Base-by-base conservation (phyloP, 2,113 vertebrate genomes). In the Choloepus hoffmanni region DNA sequence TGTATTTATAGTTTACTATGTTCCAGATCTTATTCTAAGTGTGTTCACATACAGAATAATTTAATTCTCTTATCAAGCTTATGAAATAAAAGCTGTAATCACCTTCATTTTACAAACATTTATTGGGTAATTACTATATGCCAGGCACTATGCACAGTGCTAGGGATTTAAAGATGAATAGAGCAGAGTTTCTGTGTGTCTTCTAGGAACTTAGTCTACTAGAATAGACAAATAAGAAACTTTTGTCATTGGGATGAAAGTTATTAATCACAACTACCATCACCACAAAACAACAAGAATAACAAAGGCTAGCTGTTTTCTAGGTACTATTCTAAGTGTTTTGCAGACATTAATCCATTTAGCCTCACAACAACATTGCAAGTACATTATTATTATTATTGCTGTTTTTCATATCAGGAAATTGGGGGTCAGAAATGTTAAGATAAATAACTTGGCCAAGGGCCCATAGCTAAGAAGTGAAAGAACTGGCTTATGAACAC, bases 351-450 rank as follows among this genome's bases (percentile, higher is more conserved):
- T 53, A 53, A 95, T 11, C 96, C 43, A 78, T 95, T 92, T 85
- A 45, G 53, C 28, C 45, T 86, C 0, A 0, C 30, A 87, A 63
- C 16, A 65, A 30, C 16, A 16, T 50, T 15, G 36, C 26, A 50
- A 85, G 53, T 53, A 72, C 76, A 89, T 58, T 70, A 55, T 91
- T 76, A 7, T 0, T 36, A 23, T 33, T 1, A 45, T 94, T 76
- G 36, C 0, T 60, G 83, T 85, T 76, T 95, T 77, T 96, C 50
- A 68, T 28, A 65, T 88, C 24, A 89, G 65, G 48, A 89, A 86
- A 65, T 5, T 28, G 76, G 21, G 15, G 43, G 15, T 9, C 19
- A 89, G 72, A 85, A 23, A 73, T 85, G 30, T 82, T 84, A 78
- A n/a, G 28, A 62, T 79, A 53, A 86, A 3, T 24, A 50, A 63